Evolutionary conservation across 2,797 vertebrate genomes (phyloP).

Genomic region (Myripristis murdjan): DNA sequence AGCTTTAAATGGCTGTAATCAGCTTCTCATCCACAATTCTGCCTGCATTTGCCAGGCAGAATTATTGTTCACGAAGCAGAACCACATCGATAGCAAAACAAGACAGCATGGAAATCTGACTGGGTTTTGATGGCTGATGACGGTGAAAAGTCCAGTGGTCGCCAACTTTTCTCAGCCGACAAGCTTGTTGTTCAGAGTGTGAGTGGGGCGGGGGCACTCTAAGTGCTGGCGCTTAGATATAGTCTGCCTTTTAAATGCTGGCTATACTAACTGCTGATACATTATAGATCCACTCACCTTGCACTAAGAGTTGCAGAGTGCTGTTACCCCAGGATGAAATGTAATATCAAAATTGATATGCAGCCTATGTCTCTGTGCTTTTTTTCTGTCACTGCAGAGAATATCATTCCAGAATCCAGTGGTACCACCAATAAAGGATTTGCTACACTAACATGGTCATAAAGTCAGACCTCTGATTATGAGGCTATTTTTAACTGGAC

Average conservation of each 20-base stretch:
- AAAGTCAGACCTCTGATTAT: background rate
- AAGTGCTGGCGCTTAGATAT: background rate
- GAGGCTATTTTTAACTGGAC: background rate
- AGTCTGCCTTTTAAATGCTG: background rate
- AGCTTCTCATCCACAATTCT: too few relatives aligned
- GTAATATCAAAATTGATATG: background rate
- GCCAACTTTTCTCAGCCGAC: background rate
- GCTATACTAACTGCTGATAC: background rate
- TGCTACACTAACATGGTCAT: background rate
- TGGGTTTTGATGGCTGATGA: too few relatives aligned
- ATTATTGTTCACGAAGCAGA: too few relatives aligned
- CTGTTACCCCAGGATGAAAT: background rate
- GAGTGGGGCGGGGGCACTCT: background rate
- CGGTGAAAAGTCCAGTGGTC: background rate
- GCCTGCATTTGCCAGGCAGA: too few relatives aligned
- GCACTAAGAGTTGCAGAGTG: background rate
- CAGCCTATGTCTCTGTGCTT: background rate
- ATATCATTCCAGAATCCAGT: background rate
- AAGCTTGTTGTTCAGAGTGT: background rate
- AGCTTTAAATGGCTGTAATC: too few relatives aligned
- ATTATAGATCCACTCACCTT: background rate
- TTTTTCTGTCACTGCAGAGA: constrained; percentile 4
- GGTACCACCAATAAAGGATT: constrained; percentile 2
- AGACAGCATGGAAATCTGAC: background rate
- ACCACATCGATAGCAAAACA: background rate